phyloP scores from a whole-genome alignment of 2,113 vertebrate genomes.

The Panthera tigris region DNA sequence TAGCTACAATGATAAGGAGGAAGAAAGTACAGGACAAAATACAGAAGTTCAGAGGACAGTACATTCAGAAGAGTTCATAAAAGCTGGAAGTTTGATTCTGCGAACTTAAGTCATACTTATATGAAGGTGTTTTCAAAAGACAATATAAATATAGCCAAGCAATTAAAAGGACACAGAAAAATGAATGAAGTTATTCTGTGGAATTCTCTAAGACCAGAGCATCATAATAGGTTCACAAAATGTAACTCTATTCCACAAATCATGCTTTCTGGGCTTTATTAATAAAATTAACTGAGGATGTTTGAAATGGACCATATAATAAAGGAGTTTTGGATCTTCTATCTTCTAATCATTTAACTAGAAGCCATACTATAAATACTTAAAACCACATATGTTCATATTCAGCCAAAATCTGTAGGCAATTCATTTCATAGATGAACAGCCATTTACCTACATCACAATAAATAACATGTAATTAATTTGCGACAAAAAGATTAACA shows the following conservation, averaged over 20 bases:
- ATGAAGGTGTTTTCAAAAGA: not conserved
- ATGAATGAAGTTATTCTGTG: not conserved
- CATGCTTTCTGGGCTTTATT: conserved; percentile 18
- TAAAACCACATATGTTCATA: not conserved
- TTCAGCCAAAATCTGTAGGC: not conserved
- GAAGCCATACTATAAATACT: not conserved
- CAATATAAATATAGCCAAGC: not conserved
- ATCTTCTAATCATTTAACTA: conserved; percentile 16
- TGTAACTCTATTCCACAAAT: not conserved
- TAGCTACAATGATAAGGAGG: not conserved
- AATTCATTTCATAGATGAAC: conserved; percentile 5
- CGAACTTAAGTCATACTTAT: conserved; percentile 2
- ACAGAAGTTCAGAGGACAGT: not conserved
- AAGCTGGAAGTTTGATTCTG: not conserved
- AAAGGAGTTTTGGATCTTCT: conserved; percentile 13
- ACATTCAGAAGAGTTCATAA: not conserved
- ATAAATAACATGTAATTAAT: conserved; percentile 31
- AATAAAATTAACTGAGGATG: conserved; percentile 23
- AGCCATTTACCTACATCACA: not conserved
- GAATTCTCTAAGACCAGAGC: conserved; percentile 16
- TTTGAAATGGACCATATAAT: not conserved
- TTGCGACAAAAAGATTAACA: not conserved
- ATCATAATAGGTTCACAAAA: not conserved
- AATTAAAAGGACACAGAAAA: conserved; percentile 17
- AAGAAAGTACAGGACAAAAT: not conserved